Base-by-base conservation (phyloP, 2,888 invertebrate species). In the Scaptomyza caliginosa region DNA sequence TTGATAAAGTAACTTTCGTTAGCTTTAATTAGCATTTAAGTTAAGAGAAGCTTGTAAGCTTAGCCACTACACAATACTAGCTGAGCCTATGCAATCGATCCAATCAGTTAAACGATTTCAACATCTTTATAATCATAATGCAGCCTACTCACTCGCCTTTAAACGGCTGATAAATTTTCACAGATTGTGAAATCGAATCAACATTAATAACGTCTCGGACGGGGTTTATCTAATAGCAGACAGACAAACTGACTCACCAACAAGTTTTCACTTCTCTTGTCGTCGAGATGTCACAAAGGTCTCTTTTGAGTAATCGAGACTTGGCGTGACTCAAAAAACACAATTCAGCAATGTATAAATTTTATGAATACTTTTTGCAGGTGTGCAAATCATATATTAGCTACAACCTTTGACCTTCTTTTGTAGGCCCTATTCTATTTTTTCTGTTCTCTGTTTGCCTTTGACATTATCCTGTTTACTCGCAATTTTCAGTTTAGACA, bases 181-280 rank as follows among this genome's bases (percentile, higher is more conserved):
- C 39, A 48, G 52, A 88, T 82, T 82, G 88, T 77, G 88, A 82
- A 82, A 82, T 88, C 54, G 28, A 45, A 58, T n/a, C 43, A 10
- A 26, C 17, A 42, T 57, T 73, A 21, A 26, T n/a, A 49, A 38
- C 40, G 26, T 30, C 64, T 40, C 23, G 6, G 39, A 24, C 43
- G 8, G 39, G 17, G 11, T 11, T 36, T 30, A 24, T 8, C 40
- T 57, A 67, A 67, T 51, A 34, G 26, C 49, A 45, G 54, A n/a
- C 5, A 7, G 4, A 39, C 16, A 5, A 36, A 32, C 45, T 71
- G 71, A 79, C 30, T 79, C 76, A 74, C 49, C 57, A 56, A 58
- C 83, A 58, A 67, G 83, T 87, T 79, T 62, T 62, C 59, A 59
- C 19, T 40, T 43, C 28, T 40, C 1, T 13, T 34, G 34, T 34